Conservation (phyloP, 2,888 invertebrate species). For the Hydropsyche betteni region DNA sequence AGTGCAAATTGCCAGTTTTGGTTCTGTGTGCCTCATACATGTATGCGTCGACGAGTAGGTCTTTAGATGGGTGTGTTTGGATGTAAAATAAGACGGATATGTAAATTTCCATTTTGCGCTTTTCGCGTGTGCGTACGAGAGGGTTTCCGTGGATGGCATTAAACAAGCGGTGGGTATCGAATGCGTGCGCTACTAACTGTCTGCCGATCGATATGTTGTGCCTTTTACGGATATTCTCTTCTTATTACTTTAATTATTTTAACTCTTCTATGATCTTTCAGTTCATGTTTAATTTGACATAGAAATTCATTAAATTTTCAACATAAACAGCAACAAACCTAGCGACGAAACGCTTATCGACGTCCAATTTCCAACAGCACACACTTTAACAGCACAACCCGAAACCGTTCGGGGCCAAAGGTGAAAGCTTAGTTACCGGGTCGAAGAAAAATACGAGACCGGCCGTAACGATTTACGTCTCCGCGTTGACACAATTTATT, state of each 20-base stretch:
- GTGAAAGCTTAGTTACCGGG: conserved; percentile 20
- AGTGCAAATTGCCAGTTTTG: too few species aligned
- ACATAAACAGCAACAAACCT: too few species aligned
- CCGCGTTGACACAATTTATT: conserved; percentile 35
- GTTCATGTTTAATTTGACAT: too few species aligned
- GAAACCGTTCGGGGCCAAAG: conserved; percentile 12
- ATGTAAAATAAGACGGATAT: conserved; percentile 22
- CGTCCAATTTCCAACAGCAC: too few species aligned
- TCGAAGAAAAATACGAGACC: conserved; percentile 29
- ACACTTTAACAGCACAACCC: too few species aligned
- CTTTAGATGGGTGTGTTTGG: too few species aligned
- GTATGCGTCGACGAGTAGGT: too few species aligned
- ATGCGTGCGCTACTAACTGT: conserved; percentile 4
- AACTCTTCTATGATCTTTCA: too few species aligned
- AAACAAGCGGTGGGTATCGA: conserved; percentile 2
- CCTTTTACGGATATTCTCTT: neutral
- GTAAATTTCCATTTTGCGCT: conserved; percentile 21
- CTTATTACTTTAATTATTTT: too few species aligned
- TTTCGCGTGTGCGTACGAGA: conserved; percentile 1
- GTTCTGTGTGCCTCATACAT: too few species aligned
- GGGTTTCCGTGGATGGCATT: conserved; percentile 6
- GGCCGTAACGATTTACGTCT: conserved; percentile 32
- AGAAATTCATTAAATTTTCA: too few species aligned
- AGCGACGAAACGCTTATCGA: too few species aligned
- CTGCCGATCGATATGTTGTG: neutral